phyloP scores from a whole-genome alignment of 1,140 invertebrate species.

The Meteorus sp. region DNA sequence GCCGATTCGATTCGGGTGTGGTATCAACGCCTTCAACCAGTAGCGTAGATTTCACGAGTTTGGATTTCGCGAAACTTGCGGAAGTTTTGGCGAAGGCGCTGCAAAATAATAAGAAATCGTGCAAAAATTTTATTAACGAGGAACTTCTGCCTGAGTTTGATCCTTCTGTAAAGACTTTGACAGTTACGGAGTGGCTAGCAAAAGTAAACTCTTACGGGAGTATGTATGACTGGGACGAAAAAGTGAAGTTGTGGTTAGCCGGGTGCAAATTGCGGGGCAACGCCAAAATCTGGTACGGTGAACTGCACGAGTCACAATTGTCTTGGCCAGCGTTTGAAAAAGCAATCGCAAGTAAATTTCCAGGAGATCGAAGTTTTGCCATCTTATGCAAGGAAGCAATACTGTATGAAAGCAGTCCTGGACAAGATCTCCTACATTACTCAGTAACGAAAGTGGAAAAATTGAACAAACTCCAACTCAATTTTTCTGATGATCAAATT shows the following conservation, averaged over 20 bases:
- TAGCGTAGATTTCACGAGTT: too few relatives aligned
- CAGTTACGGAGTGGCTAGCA: conserved; percentile 16
- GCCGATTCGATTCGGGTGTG: too few relatives aligned
- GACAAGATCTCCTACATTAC: too few relatives aligned
- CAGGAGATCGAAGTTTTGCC: too few relatives aligned
- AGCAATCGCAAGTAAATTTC: conserved; percentile 12
- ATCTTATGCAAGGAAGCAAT: conserved; percentile 9
- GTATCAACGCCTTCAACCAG: too few relatives aligned
- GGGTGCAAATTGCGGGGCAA: conserved; percentile 10
- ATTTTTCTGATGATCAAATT: too few relatives aligned
- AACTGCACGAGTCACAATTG: conserved; percentile 2
- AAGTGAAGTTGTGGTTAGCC: conserved; percentile 12
- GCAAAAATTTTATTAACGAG: conserved; percentile 11
- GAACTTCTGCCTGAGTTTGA: conserved; percentile 20
- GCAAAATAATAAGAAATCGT: background rate
- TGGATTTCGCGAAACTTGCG: background rate
- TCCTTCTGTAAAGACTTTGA: conserved; percentile 1
- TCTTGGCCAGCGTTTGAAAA: conserved; percentile 4
- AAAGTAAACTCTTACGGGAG: conserved; percentile 10
- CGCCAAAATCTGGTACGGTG: conserved; percentile 20
- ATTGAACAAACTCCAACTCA: too few relatives aligned
- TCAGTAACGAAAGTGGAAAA: too few relatives aligned
- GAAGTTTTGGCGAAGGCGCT: background rate
- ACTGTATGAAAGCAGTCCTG: background rate
- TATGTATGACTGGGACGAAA: conserved; percentile 22